Evolutionary conservation across 2,113 vertebrate genomes (phyloP), one percentile per base, ranked within the genome.

Genomic region (Capra hircus): DNA sequence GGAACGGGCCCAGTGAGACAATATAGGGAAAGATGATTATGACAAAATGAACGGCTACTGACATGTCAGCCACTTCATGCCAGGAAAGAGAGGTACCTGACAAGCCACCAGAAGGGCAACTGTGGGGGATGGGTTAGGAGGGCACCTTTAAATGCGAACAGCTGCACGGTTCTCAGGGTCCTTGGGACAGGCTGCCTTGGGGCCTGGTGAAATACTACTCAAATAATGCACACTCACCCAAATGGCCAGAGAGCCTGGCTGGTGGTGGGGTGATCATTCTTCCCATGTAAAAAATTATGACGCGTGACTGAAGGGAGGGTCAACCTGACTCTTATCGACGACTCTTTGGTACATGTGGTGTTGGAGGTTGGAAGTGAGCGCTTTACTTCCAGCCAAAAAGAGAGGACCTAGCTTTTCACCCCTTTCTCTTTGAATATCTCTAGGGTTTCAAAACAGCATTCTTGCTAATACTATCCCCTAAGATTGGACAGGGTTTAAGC

Each of bases 261-360:
- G 21, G 82, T 0, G 48, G 48, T 25, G 80, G 48, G 21, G 59
- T 59, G 45, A 48, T 55, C 19, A 16, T 50, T 53, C 48, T n/a
- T 11, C 40, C 71, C 1, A 27, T 7, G 2, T 27, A 43, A n/a
- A 9, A 43, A 25, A 48, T 33, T 10, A 3, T 0, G 30, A 28
- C 0, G 2, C 10, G 7, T 2, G n/a, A 87, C 40, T 3, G 28
- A 9, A 23, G 45, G 52, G 55, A 19, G 3, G 53, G 40, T 43
- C 17, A 6, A 1, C 6, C 59, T 12, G 52, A 64, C 36, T 7
- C 33, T n/a, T 12, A 23, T 0, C 0, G 2, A 10, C 0, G 0
- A 5, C 53, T 52, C 53, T 33, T 9, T 3, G 74, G 82, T 1
- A 52, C 13, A 8, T 3, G 1, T 4, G 6, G n/a, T 2, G 15